A percentile compares a stretch with the other conserved stretches of the same genome.
These are phyloP conservation scores for Machimus rusticus DNA, from an alignment of 2,888 invertebrate genomes.

Conservation along the genomic window DNA sequence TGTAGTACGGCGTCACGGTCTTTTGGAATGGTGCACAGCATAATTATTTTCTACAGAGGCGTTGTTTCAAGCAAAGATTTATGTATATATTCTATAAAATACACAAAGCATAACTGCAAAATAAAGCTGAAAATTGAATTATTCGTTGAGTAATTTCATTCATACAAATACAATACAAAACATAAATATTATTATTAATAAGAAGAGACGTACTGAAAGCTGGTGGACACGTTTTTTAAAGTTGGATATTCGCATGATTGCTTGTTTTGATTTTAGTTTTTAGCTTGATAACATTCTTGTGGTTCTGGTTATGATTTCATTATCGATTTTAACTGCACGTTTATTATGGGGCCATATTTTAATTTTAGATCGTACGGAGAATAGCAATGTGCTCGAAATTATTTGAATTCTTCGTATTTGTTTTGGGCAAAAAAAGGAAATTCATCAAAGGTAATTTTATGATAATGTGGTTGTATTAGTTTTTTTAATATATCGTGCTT, in stretches of 20 bases:
- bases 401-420: background rate
- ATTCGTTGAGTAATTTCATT: background rate
- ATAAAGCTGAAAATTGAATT: background rate
- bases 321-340: background rate
- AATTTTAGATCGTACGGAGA: background rate
- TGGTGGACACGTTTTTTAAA: background rate
- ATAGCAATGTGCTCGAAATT: background rate
- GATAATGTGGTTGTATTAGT: no score
- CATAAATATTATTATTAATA: background rate
- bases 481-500: no score
- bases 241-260: background rate
- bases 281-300: background rate
- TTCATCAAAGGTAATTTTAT: no score
- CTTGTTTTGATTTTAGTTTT: background rate
- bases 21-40: background rate
- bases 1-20: background rate
- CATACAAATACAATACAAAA: background rate
- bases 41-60: background rate
- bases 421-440: background rate
- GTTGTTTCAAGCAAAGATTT: background rate
- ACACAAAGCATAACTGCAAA: background rate
- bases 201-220: background rate
- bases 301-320: background rate
- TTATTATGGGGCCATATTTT: background rate
- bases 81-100: background rate